A percentile compares a stretch with the other conserved stretches of the same genome.
Conservation (phyloP, 2,113 vertebrate species). For the Heterochromis multidens region DNA sequence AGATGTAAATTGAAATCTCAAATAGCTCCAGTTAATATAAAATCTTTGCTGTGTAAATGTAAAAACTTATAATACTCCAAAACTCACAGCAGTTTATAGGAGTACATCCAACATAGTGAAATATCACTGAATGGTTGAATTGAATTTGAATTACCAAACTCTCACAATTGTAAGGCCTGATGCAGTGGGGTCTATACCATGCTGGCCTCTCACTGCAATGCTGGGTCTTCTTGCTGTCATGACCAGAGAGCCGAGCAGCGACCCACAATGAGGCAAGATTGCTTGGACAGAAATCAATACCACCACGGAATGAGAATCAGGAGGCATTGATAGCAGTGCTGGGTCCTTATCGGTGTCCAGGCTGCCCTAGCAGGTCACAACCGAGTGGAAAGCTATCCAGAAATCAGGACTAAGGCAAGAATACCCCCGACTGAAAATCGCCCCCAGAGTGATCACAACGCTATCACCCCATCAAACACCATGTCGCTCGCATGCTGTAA, state of each 20-base stretch:
- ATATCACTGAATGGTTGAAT: background rate
- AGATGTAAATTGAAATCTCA: background rate
- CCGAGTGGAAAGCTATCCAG: conserved; percentile 71
- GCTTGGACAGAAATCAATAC: conserved; percentile 88
- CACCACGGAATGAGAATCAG: conserved; percentile 75
- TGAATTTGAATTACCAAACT: conserved; percentile 41
- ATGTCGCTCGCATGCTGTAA: conserved; percentile 73
- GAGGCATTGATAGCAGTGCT: conserved; percentile 76
- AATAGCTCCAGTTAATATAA: background rate
- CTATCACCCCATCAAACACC: conserved; percentile 73
- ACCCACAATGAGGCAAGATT: conserved; percentile 78
- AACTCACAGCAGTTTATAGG: background rate
- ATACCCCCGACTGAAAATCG: conserved; percentile 58
- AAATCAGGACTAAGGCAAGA: conserved; percentile 63
- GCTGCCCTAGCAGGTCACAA: conserved; percentile 66
- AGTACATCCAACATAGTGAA: background rate
- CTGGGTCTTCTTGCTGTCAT: conserved; percentile 72
- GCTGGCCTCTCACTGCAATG: conserved; percentile 76
- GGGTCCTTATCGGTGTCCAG: conserved; percentile 78
- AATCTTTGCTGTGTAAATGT: background rate
- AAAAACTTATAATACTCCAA: conserved; percentile 5
- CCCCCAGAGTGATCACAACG: conserved; percentile 50
- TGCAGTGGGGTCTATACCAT: conserved; percentile 50
- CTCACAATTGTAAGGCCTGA: conserved; percentile 38
- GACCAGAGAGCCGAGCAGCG: conserved; percentile 77